Percentiles rank a stretch among this genome's conserved stretches.
phyloP scores from a whole-genome alignment of 2,888 invertebrate genomes.

The Agrochola lota region DNA sequence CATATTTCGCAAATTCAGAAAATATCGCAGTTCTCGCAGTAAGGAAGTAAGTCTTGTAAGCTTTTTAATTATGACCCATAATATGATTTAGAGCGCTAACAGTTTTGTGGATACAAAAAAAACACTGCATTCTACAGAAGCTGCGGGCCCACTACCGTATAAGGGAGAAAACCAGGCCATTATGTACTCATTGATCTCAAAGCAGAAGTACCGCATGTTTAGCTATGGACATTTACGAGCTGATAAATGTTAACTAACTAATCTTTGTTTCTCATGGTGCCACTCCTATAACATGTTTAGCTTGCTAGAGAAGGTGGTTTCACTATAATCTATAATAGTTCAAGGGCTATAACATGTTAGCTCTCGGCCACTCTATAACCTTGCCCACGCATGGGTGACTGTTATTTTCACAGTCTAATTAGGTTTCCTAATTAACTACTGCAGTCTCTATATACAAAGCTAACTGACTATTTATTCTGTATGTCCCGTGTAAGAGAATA shows the following conservation, averaged over 20 bases:
- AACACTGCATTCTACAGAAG: background rate
- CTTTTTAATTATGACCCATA: background rate
- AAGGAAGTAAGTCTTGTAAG: background rate
- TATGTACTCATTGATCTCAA: background rate
- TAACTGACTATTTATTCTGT: background rate
- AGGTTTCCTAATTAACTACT: conserved; percentile 21
- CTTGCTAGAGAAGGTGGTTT: conserved; percentile 31
- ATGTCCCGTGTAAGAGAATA: background rate
- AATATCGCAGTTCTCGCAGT: too few relatives aligned
- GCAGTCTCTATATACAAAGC: background rate
- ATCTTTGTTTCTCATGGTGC: conserved; percentile 1
- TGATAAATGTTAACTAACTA: background rate
- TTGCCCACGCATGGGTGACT: conserved; percentile 23
- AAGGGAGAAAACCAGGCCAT: background rate
- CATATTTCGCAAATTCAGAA: background rate
- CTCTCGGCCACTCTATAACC: conserved; percentile 24
- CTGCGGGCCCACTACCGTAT: background rate
- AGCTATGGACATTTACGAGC: background rate
- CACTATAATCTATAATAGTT: conserved; percentile 30
- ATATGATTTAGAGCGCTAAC: background rate
- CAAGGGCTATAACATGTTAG: conserved; percentile 37
- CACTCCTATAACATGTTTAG: conserved; percentile 46
- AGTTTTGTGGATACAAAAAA: background rate
- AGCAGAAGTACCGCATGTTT: background rate
- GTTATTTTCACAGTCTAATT: conserved; percentile 29